Percentiles rank a stretch among this genome's conserved stretches.
Evolutionary conservation across 2,797 vertebrate species (phyloP).

Genomic region (Coccyzus lansbergi): DNA sequence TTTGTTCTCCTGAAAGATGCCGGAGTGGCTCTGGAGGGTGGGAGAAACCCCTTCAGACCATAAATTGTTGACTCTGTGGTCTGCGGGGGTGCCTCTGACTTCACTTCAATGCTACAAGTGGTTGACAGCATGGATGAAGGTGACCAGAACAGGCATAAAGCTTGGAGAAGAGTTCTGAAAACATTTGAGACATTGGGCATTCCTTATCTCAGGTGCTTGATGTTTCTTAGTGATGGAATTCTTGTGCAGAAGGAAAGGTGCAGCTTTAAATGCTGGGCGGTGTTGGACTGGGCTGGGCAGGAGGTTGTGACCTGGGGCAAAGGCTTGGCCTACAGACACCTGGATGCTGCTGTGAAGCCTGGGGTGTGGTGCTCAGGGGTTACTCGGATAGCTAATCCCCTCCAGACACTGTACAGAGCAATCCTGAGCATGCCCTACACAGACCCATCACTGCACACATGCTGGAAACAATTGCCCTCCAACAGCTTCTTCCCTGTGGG

Average conservation of each 20-base stretch:
- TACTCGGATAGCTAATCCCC: not conserved
- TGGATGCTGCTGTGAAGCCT: not conserved
- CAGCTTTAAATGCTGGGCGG: not conserved
- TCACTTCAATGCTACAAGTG: not conserved
- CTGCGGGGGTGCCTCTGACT: not conserved
- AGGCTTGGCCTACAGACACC: not conserved
- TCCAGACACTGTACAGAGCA: not conserved
- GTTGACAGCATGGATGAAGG: not conserved
- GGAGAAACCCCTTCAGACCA: not conserved
- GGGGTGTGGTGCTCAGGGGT: not conserved
- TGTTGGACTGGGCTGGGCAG: not conserved
- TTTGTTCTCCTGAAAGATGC: slow-evolving; percentile 53
- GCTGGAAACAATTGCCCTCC: not conserved
- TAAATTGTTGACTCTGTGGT: not conserved
- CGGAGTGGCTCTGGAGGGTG: not conserved
- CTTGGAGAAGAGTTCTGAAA: not conserved
- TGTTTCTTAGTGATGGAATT: not conserved
- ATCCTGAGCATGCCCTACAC: not conserved
- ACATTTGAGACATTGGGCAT: not conserved
- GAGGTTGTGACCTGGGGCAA: not conserved
- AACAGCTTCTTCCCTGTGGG: not conserved
- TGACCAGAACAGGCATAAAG: not conserved
- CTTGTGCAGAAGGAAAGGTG: not conserved
- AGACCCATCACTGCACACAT: not conserved
- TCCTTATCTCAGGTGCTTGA: not conserved